Percentiles rank a stretch among this genome's conserved stretches.
These are phyloP conservation scores for Hydractinia echinata DNA, from an alignment of 30 jellyfish, hydroid and myxozoan species.

Conservation along the genomic window DNA sequence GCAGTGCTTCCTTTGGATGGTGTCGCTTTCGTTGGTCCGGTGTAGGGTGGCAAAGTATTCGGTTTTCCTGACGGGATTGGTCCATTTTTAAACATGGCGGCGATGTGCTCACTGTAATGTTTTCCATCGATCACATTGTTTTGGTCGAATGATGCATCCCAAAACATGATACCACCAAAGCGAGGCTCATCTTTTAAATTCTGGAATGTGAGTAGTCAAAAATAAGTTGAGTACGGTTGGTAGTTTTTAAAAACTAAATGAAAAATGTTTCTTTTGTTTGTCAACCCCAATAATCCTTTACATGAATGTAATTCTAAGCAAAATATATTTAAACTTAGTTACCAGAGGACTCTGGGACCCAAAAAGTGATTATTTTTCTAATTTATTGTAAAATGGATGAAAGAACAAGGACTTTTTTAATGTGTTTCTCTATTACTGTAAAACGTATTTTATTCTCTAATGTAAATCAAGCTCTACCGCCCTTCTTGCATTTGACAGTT, in stretches of 20 bases:
- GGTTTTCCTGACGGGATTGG: slow-evolving; percentile 79
- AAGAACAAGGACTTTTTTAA: no score
- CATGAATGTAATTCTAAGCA: no score
- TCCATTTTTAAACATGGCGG: slow-evolving; percentile 62
- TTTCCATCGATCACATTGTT: slow-evolving; percentile 86
- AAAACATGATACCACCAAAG: slow-evolving; percentile 96
- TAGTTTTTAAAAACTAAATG: not conserved
- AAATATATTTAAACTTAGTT: no score
- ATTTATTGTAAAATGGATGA: no score
- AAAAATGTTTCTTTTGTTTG: not conserved
- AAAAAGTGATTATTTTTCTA: no score
- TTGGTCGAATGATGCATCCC: slow-evolving; percentile 99
- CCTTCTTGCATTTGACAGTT: no score
- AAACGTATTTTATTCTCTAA: no score
- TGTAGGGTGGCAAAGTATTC: slow-evolving; percentile 71
- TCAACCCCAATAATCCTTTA: no score
- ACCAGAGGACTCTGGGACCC: no score
- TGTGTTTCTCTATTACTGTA: no score
- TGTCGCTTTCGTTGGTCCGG: slow-evolving; percentile 30
- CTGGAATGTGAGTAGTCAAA: slow-evolving; percentile 29
- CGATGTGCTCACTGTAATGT: slow-evolving; percentile 85
- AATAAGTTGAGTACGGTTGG: not conserved
- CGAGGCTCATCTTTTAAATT: slow-evolving; percentile 77
- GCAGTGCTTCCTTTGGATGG: not conserved
- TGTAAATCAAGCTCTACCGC: no score